Conservation (phyloP, 2,113 vertebrate genomes). For the Sapayoa aenigma region DNA sequence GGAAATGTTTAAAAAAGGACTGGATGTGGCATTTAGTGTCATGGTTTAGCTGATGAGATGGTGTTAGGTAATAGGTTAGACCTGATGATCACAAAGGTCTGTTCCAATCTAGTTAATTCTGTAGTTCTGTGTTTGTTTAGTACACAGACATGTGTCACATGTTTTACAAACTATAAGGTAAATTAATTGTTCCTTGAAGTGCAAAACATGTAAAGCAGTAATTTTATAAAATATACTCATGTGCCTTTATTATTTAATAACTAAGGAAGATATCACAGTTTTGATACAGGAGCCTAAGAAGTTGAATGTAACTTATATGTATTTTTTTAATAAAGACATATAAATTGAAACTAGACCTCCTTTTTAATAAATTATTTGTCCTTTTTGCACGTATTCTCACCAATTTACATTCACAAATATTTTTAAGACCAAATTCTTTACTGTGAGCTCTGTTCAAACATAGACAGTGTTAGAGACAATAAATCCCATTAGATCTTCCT, state of each 20-base stretch:
- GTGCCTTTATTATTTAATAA: neutral
- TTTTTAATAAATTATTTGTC: neutral
- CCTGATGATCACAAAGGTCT: too few relatives aligned
- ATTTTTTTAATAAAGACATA: neutral
- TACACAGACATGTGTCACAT: neutral
- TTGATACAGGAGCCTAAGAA: neutral
- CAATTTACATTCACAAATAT: neutral
- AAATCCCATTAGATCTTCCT: neutral
- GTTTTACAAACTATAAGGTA: neutral
- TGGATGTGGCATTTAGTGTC: too few relatives aligned
- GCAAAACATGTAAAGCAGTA: neutral
- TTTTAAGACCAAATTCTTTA: neutral
- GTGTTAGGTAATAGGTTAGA: too few relatives aligned
- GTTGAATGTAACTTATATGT: neutral
- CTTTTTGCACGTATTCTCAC: accelerated
- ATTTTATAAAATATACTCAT: neutral
- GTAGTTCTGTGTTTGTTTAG: too few relatives aligned
- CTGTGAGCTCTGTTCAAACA: neutral
- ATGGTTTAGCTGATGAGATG: too few relatives aligned
- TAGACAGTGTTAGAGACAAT: neutral
- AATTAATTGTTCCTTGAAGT: neutral
- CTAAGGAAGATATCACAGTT: neutral
- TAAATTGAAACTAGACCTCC: neutral
- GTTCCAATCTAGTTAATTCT: too few relatives aligned
- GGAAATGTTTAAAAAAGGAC: too few relatives aligned